Evolutionary conservation across 2,797 vertebrate genomes (phyloP), one percentile per base, ranked within the genome.

Genomic region (Danio albolineatus): DNA sequence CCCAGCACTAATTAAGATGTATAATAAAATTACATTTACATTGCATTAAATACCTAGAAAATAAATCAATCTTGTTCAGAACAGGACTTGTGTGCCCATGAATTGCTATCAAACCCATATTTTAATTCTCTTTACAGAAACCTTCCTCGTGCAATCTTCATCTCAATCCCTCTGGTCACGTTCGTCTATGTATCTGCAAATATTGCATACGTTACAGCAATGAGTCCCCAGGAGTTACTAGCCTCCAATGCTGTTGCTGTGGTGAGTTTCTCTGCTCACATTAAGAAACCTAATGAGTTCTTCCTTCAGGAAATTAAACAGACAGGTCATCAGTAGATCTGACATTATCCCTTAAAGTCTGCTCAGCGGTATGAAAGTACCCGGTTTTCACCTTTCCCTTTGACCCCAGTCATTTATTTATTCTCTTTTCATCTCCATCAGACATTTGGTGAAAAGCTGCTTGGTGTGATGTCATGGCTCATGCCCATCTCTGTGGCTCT

Each of bases 151-250:
- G 95, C 95, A 21, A 95, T 96, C 90, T 95, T 93, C 91, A 95
- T 96, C 90, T 96, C 95, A 73, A 93, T 96, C 83, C 95, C 95
- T 2, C 87, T 96, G 90, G 95, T 96, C 85, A 96, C 95, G 61
- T 95, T 96, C 36, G 91, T 95, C 28, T 96, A 95, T 60, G 93
- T 95, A 86, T 94, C 93, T 85, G 94, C 94, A 85, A 96, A 96
- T 76, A 84, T 95, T 41, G 95, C 95, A 48, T 96, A 95, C 56
- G 79, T 95, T 86, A 96, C 95, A 1, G 94, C 95, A 74, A 94
- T 95, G 95, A 95, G 94, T 62, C 95, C 95, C 9, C 92, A 94
- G 88, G 95, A 96, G 87, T 90, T 96, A 82, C 90, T 96, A 89
- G 93, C 92, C 41, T 95, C 95, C 67, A 95, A 95, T 2, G 95